Percentiles rank a stretch among this genome's conserved stretches.
These are phyloP conservation scores for Thryonomys swinderianus DNA, from an alignment of 2,113 vertebrate genomes.

Conservation along the genomic window DNA sequence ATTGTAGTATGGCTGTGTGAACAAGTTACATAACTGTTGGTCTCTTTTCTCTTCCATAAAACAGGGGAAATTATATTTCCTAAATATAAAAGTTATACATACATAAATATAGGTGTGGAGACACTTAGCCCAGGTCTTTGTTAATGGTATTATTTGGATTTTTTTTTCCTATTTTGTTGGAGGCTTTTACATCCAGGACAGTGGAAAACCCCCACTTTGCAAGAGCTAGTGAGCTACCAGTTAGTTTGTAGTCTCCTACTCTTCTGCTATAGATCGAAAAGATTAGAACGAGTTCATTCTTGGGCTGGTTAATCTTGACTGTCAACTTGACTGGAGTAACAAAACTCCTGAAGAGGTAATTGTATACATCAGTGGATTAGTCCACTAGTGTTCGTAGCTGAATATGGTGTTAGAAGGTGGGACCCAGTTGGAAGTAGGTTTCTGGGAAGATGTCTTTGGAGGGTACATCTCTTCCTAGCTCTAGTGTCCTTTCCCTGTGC, in stretches of 20 bases:
- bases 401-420: neutral
- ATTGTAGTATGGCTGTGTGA: too few relatives aligned
- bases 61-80: neutral
- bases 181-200: neutral
- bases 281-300: neutral
- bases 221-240: neutral
- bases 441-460: neutral
- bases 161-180: neutral
- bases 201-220: neutral
- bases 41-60: slow-evolving; percentile 26
- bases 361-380: neutral
- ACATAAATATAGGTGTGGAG: neutral
- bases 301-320: neutral
- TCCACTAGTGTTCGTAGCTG: neutral
- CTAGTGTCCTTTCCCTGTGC: neutral
- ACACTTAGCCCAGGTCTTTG: neutral
- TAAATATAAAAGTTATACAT: neutral
- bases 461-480: neutral
- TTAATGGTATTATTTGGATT: slow-evolving; percentile 5
- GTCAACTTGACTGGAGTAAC: neutral
- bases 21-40: too few relatives aligned
- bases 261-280: neutral
- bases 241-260: neutral
- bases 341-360: neutral
- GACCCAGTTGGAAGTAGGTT: neutral